A percentile compares a stretch with the other conserved stretches of the same genome.
Conservation (phyloP, 2,888 invertebrate genomes). For the Himalopsyche kuldschensis region DNA sequence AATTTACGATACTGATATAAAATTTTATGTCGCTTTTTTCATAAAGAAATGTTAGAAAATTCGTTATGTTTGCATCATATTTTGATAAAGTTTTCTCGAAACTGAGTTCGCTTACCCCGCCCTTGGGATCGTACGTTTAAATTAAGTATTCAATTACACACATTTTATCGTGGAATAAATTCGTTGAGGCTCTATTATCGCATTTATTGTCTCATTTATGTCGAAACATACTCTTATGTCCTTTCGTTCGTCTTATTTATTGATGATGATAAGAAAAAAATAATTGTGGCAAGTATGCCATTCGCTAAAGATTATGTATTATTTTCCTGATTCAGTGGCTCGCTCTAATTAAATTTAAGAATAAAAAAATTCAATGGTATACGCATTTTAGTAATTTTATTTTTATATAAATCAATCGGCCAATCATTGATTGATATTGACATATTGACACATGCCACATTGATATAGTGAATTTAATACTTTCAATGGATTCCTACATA, state of each 20-base stretch:
- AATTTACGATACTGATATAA: no score
- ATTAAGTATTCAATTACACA: background rate
- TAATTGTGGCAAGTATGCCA: background rate
- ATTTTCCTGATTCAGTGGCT: background rate
- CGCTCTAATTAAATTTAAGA: no score
- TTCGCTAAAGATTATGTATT: background rate
- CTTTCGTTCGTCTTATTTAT: background rate
- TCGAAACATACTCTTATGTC: background rate
- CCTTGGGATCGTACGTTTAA: background rate
- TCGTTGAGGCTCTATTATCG: background rate
- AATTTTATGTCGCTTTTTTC: background rate
- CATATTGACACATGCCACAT: no score
- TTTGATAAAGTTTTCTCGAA: background rate
- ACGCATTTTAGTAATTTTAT: no score
- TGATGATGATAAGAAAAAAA: background rate
- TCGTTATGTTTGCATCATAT: background rate
- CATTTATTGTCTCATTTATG: background rate
- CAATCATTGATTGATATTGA: no score
- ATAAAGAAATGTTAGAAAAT: background rate
- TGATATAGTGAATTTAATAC: no score
- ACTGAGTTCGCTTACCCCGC: background rate
- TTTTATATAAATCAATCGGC: no score
- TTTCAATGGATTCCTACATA: no score
- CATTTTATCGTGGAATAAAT: background rate
- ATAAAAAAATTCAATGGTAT: no score